Evolutionary conservation across 2,113 vertebrate species (phyloP), one percentile per base, ranked within the genome.

Genomic region (Fregata magnificens): DNA sequence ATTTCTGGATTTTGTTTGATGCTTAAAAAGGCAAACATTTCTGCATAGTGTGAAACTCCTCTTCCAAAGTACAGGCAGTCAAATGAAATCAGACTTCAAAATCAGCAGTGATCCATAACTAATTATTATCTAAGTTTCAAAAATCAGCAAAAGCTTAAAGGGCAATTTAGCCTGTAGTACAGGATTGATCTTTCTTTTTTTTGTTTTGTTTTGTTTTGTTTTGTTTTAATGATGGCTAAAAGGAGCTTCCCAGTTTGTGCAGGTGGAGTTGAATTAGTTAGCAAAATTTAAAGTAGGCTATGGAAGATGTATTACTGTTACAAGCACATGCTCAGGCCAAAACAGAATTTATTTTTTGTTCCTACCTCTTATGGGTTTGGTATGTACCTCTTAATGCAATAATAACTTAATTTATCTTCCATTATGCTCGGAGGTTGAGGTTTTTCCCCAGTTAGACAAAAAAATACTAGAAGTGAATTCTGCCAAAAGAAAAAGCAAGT

Each of bases 341-440:
- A 77, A 3, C 3, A 63, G 11, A 44, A 63, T 47, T 55, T 47
- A 15, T 40, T 82, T 72, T 82, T 61, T 73, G 8, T 40, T 63
- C 17, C 25, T n/a, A 53, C 3, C 2, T 87, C 13, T 52, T 61
- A n/a, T 0, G 0, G 9, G 6, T 25, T 79, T 82, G 50, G 2
- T 16, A 38, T 22, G 5, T 62, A 59, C 16, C 16, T 66, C 12
- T 71, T 71, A 79, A 93, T 38, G 13, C 6, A 87, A 32, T 13
- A 73, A 44, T 40, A 49, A 70, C 32, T 78, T 71, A 29, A 49
- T 71, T 50, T 76, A 20, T 59, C 12, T 85, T 59, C 4, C 32
- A 11, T 74, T 56, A 40, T 49, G 21, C 26, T 90, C 40, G 63
- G 38, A 71, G 5, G 7, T 7, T 76, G 42, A 90, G 19, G 3